Evolutionary conservation across 2,888 invertebrate species (phyloP).

Genomic region (Caenorhabditis becei): DNA sequence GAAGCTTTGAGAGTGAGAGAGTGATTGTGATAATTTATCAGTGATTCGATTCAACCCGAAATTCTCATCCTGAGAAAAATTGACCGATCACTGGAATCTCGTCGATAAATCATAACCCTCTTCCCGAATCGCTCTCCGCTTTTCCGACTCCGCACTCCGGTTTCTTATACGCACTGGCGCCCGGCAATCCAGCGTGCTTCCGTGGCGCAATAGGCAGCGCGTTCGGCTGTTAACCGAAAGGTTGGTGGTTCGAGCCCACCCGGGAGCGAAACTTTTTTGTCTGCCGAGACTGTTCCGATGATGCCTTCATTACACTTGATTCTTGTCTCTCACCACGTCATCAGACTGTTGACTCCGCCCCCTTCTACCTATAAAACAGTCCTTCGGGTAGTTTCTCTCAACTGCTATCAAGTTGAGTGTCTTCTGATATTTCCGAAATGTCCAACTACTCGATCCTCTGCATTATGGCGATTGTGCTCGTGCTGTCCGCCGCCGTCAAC

Average conservation of each 20-base stretch:
- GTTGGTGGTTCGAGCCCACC: conserved; percentile 81
- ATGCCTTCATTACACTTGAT: conserved; percentile 9
- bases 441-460: conserved; percentile 46
- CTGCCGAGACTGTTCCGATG: neutral
- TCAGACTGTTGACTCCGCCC: conserved; percentile 4
- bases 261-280: conserved; percentile 73
- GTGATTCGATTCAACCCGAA: no score
- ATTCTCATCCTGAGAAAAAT: neutral
- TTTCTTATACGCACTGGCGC: neutral
- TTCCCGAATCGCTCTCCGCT: neutral
- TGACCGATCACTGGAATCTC: conserved; percentile 14
- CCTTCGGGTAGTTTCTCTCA: neutral
- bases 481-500: conserved; percentile 46
- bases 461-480: conserved; percentile 58
- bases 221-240: conserved; percentile 82
- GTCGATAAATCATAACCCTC: neutral
- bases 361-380: neutral
- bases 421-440: conserved; percentile 29
- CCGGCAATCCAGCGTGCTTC: conserved; percentile 49
- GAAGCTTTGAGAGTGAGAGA: no score
- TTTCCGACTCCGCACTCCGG: neutral
- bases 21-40: no score
- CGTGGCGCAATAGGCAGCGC: conserved; percentile 79
- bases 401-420: conserved; percentile 41
- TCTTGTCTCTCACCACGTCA: conserved; percentile 12